These are phyloP conservation scores for Istiophorus platypterus DNA, from an alignment of 2,113 vertebrate species.

Conservation along the genomic window DNA sequence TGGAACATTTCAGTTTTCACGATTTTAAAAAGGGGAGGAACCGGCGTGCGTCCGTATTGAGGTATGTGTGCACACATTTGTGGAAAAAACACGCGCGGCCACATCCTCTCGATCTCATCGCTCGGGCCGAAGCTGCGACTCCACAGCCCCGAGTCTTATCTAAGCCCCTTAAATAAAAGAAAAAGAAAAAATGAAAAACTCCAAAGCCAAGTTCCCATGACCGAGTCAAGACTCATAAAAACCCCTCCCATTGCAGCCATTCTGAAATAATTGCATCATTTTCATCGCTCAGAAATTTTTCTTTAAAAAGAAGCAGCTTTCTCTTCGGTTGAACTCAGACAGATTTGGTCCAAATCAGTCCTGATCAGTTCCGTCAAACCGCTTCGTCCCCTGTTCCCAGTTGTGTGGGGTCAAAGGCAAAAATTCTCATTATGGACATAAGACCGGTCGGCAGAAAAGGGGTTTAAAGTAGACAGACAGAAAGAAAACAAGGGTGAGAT, in stretches of 20 bases:
- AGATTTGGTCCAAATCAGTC: constrained; percentile 36
- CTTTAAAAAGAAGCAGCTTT: too few species aligned
- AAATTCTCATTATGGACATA: constrained; percentile 18
- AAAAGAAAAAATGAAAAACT: too few species aligned
- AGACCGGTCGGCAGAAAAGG: background rate
- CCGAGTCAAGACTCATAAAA: constrained; percentile 37
- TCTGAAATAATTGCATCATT: constrained; percentile 69
- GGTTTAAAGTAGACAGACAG: constrained; percentile 9
- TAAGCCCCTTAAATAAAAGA: too few species aligned
- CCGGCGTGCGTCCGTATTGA: background rate
- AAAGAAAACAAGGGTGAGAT: background rate
- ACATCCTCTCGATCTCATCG: background rate
- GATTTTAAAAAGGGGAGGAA: background rate
- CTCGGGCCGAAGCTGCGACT: constrained; percentile 12
- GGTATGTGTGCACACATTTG: background rate
- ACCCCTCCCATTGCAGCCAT: constrained; percentile 45
- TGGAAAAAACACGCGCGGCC: constrained; percentile 10
- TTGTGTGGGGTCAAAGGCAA: constrained; percentile 1
- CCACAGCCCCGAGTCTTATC: constrained; percentile 26
- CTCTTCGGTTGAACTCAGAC: constrained; percentile 27
- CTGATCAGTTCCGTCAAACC: constrained; percentile 21
- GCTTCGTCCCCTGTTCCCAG: constrained; percentile 37
- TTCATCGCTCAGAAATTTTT: constrained; percentile 34
- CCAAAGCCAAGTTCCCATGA: constrained; percentile 58
- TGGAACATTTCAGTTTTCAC: too few species aligned